phyloP scores from a whole-genome alignment of 2,797 vertebrate genomes.

The Hypotaenidia okinawae region DNA sequence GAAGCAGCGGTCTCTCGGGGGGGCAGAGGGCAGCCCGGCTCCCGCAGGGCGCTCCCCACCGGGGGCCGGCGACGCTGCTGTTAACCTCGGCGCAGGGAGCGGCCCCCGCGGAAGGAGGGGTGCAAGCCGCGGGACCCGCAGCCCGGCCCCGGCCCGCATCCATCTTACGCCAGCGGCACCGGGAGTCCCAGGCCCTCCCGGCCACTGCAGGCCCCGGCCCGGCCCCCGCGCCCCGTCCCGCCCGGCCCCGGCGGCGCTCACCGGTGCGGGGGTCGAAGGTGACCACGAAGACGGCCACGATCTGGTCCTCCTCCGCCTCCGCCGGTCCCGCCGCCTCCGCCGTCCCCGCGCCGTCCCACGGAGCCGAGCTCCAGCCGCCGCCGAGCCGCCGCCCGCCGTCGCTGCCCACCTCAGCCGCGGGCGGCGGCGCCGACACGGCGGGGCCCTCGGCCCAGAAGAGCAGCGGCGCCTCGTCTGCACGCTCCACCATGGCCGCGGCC shows the following conservation, averaged over 20 bases:
- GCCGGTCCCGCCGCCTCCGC: constrained; percentile 78
- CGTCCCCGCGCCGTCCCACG: constrained; percentile 68
- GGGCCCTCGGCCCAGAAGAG: constrained; percentile 95
- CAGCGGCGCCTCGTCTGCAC: constrained; percentile 92
- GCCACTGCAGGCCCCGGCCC: constrained; percentile 74
- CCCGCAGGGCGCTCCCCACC: background rate
- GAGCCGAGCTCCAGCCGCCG: constrained; percentile 39
- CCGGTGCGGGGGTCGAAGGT: constrained; percentile 96
- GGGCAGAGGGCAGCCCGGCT: background rate
- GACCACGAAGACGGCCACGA: constrained; percentile 94
- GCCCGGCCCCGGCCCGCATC: background rate
- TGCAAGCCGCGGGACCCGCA: background rate
- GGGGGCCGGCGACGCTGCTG: background rate
- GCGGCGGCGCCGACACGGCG: constrained; percentile 76
- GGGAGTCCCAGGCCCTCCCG: background rate
- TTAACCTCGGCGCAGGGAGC: background rate
- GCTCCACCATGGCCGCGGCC: constrained; percentile 86
- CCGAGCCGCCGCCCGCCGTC: constrained; percentile 11
- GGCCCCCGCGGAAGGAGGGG: background rate
- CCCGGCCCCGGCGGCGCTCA: constrained; percentile 66
- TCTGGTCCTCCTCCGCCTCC: constrained; percentile 93
- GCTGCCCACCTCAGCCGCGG: constrained; percentile 62
- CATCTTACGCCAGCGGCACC: background rate
- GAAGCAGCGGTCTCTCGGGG: background rate
- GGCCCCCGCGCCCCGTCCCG: background rate